These are phyloP conservation scores for Lypha dubia DNA, from an alignment of 2,888 invertebrate species.

Conservation along the genomic window DNA sequence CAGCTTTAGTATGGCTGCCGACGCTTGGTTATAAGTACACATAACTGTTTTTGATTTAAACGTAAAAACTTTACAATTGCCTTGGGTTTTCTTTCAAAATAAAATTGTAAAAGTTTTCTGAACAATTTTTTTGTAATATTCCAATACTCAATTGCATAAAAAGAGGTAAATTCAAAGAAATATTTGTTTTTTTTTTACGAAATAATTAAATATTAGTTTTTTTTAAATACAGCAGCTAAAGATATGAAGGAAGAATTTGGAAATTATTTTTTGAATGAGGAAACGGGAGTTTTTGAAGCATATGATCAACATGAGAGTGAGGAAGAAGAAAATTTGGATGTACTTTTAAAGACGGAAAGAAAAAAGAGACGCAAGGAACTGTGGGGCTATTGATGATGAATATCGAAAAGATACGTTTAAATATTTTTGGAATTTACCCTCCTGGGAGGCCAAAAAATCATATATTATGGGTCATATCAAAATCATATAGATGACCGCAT, in stretches of 20 bases:
- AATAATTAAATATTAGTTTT: slow-evolving; percentile 17
- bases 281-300: slow-evolving; percentile 18
- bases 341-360: slow-evolving; percentile 2
- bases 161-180: too few relatives aligned
- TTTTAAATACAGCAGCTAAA: slow-evolving; percentile 19
- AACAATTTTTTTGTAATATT: too few relatives aligned
- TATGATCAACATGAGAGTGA: slow-evolving; percentile 4
- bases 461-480: too few relatives aligned
- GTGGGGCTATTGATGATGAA: too few relatives aligned
- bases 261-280: slow-evolving; percentile 27
- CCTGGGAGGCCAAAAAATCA: too few relatives aligned
- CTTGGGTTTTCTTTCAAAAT: too few relatives aligned
- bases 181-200: too few relatives aligned
- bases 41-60: slow-evolving; percentile 24
- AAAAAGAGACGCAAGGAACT: not conserved
- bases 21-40: slow-evolving; percentile 24
- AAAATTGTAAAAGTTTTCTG: too few relatives aligned
- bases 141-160: too few relatives aligned
- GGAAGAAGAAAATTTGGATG: slow-evolving; percentile 6
- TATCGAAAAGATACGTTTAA: too few relatives aligned
- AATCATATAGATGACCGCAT: slow-evolving; percentile 21
- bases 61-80: slow-evolving; percentile 18
- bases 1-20: too few relatives aligned
- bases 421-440: too few relatives aligned
- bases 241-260: slow-evolving; percentile 29